Evolutionary conservation across 92 coral and sea anemone species (phyloP).

Genomic region (Meandrina meandrites): DNA sequence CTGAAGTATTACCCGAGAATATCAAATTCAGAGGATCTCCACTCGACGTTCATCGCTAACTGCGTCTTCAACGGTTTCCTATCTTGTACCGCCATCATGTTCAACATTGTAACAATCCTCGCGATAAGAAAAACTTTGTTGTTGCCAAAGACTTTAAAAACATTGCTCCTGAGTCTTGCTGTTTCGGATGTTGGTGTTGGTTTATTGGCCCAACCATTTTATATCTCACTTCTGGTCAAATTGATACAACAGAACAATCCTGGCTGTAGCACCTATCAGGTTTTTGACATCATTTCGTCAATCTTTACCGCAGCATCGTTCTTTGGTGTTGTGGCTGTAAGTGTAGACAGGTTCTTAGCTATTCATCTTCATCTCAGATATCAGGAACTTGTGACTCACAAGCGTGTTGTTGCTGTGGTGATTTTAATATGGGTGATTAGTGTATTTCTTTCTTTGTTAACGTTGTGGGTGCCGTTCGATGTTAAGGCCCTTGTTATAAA

Average conservation of each 20-base stretch:
- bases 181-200: conserved; percentile 15
- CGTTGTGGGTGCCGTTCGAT: too few relatives aligned
- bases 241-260: neutral
- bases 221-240: neutral
- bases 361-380: conserved; percentile 23
- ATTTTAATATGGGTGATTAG: neutral
- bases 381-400: neutral
- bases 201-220: neutral
- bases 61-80: neutral
- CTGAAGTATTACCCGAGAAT: too few relatives aligned
- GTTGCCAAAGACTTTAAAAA: conserved; percentile 10
- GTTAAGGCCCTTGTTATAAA: too few relatives aligned
- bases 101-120: conserved; percentile 10
- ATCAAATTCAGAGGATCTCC: too few relatives aligned
- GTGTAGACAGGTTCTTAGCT: conserved; percentile 26
- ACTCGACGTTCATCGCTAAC: neutral
- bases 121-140: conserved; percentile 2
- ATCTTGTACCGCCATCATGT: neutral
- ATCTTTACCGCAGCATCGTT: neutral
- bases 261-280: neutral
- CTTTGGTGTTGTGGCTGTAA: neutral
- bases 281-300: neutral
- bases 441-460: too few relatives aligned
- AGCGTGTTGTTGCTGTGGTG: conserved; percentile 8
- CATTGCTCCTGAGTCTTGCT: conserved; percentile 25